phyloP scores from a whole-genome alignment of 2,888 invertebrate genomes.

The Drosophila robusta region DNA sequence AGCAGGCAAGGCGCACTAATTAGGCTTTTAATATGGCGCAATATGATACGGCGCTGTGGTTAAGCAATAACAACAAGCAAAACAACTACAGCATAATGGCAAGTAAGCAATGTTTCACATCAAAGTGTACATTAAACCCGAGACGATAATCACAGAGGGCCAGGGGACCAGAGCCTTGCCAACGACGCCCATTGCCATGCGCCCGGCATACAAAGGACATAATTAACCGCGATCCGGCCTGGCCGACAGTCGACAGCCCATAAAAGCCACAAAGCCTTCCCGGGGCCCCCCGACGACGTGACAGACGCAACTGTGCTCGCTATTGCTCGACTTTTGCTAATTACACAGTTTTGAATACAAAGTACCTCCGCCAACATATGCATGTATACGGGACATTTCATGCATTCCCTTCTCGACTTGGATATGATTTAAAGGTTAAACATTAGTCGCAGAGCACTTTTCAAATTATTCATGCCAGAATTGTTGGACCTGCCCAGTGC shows the following conservation, averaged over 20 bases:
- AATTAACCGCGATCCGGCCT: constrained; percentile 75
- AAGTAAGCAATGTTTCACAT: constrained; percentile 79
- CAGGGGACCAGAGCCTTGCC: constrained; percentile 26
- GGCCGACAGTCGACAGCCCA: constrained; percentile 23
- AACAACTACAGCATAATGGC: constrained; percentile 22
- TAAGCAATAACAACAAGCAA: not conserved
- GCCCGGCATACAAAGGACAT: constrained; percentile 73
- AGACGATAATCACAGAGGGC: constrained; percentile 73
- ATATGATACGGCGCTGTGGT: constrained; percentile 17
- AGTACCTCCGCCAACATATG: constrained; percentile 65
- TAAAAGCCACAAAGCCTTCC: constrained; percentile 6
- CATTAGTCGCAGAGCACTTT: no score
- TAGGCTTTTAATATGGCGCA: constrained; percentile 49
- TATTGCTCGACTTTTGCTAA: constrained; percentile 68
- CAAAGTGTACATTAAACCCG: constrained; percentile 78
- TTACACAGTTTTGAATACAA: constrained; percentile 81
- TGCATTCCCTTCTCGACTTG: no score
- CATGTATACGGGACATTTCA: constrained; percentile 35
- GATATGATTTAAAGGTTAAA: no score
- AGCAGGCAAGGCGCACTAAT: constrained; percentile 50
- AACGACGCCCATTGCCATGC: constrained; percentile 43
- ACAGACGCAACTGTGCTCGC: constrained; percentile 72
- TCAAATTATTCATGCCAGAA: no score
- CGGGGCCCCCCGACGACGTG: constrained; percentile 62
- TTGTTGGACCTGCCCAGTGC: no score